phyloP scores from a whole-genome alignment of 2,888 invertebrate genomes.

The Hypena proboscidalis region DNA sequence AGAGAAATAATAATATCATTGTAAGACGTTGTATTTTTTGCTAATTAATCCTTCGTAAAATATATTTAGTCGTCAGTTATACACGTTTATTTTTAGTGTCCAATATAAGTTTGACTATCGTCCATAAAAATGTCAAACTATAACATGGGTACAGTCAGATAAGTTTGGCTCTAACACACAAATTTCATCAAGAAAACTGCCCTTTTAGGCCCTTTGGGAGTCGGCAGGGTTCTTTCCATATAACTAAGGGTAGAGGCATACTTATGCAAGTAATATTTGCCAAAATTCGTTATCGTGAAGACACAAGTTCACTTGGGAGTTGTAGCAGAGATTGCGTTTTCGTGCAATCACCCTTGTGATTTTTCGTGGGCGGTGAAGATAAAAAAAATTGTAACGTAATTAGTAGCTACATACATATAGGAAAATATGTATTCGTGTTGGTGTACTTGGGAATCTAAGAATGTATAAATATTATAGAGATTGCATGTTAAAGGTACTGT shows the following conservation, averaged over 20 bases:
- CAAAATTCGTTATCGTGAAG: slow-evolving; percentile 5
- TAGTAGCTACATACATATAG: too few species aligned
- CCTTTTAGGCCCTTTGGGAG: slow-evolving; percentile 20
- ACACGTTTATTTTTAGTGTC: too few species aligned
- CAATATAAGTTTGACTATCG: neutral
- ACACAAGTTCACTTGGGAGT: slow-evolving; percentile 24
- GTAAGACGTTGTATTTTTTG: too few species aligned
- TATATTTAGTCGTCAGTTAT: too few species aligned
- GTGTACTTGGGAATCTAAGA: too few species aligned
- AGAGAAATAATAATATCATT: too few species aligned
- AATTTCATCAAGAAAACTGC: slow-evolving; percentile 23
- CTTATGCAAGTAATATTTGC: slow-evolving; percentile 5
- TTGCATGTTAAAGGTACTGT: too few species aligned
- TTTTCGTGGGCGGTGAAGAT: too few species aligned
- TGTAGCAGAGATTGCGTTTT: slow-evolving; percentile 21
- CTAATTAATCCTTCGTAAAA: too few species aligned
- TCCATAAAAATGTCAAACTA: slow-evolving; percentile 8
- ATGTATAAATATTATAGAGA: too few species aligned
- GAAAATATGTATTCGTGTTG: too few species aligned
- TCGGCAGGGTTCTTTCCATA: slow-evolving; percentile 7
- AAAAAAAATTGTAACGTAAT: too few species aligned
- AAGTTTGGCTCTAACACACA: slow-evolving; percentile 17
- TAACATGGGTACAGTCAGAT: slow-evolving; percentile 10
- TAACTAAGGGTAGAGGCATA: slow-evolving; percentile 16
- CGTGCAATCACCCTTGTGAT: slow-evolving; percentile 11